Base-by-base conservation (phyloP, 2,113 vertebrate species). In the Ameiurus melas region DNA sequence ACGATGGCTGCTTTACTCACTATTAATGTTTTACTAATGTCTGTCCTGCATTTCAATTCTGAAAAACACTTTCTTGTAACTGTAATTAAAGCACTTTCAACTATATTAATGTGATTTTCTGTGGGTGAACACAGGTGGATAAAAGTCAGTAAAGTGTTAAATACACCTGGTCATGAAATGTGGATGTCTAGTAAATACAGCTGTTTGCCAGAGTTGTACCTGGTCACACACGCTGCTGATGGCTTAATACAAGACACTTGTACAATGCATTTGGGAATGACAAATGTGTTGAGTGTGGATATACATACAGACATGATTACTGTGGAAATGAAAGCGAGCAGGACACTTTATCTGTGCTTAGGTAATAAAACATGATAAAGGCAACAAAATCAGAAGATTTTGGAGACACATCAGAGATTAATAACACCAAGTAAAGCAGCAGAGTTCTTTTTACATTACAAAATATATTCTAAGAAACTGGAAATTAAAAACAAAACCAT, bases 111-210 rank as follows among this genome's bases (percentile, higher is more conserved):
- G 4, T 39, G 36, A 0, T 19, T 33, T 71, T 5, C 68, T 71
- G 68, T 36, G n/a, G 33, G 68, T 2, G 5, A 71, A 17, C 8
- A 36, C 33, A 36, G 30, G 4, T 6, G 14, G 36, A 68, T 68
- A 14, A n/a, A 68, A 68, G 0, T 4, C 0, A 19, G 0, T 57
- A 57, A 3, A 17, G 1, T 57, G 1, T 39, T 39, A 39, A 0
- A 57, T 17, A 57, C 22, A 27, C 60, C 60, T 62, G 60, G 13
- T 19, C 2, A 36, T 30, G n/a, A 33, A 70, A 16, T 70, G 5
- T 39, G 33, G 17, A 39, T 75, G 19, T 68, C 13, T 36, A 71
- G 1, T 19, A 36, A 71, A 36, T 33, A 33, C 30, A 33, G 30
- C 5, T 16, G 16, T 70, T 33, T 70, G 30, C 16, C 5, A 70